A percentile compares a stretch with the other conserved stretches of the same genome.
phyloP scores from a whole-genome alignment of 2,797 vertebrate species.

The Sebastes trivittatus region DNA sequence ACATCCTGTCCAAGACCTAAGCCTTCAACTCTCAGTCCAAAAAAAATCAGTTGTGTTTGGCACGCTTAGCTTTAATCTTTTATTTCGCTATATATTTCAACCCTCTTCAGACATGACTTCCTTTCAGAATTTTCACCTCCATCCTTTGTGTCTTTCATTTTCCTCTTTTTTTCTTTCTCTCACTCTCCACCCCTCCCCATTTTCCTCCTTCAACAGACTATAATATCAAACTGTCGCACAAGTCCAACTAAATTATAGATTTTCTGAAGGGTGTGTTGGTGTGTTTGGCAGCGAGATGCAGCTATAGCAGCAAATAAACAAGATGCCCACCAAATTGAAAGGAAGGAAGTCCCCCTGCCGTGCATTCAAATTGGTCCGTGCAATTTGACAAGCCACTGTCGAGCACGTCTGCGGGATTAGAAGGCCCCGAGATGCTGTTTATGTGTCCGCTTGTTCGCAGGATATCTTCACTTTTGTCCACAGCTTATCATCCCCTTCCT shows the following conservation, averaged over 20 bases:
- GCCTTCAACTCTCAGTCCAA: constrained; percentile 12
- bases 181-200: constrained; percentile 7
- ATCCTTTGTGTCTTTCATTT: constrained; percentile 14
- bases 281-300: constrained; percentile 49
- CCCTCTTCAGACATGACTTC: not conserved
- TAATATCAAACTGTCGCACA: constrained; percentile 56
- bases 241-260: constrained; percentile 63
- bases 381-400: constrained; percentile 76
- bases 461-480: constrained; percentile 69
- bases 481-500: constrained; percentile 49
- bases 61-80: constrained; percentile 3
- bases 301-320: constrained; percentile 65
- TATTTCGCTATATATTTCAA: constrained; percentile 16
- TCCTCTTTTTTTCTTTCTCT: not conserved
- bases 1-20: constrained; percentile 24
- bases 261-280: constrained; percentile 9
- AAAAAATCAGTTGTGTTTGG: constrained; percentile 1
- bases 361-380: constrained; percentile 77
- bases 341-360: constrained; percentile 68
- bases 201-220: constrained; percentile 31
- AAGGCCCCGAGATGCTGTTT: constrained; percentile 65
- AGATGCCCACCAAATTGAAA: constrained; percentile 72
- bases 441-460: constrained; percentile 63
- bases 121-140: constrained; percentile 26
- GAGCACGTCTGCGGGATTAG: constrained; percentile 72